phyloP scores from a whole-genome alignment of 2,797 vertebrate species.

The Coranthus polyacanthus region DNA sequence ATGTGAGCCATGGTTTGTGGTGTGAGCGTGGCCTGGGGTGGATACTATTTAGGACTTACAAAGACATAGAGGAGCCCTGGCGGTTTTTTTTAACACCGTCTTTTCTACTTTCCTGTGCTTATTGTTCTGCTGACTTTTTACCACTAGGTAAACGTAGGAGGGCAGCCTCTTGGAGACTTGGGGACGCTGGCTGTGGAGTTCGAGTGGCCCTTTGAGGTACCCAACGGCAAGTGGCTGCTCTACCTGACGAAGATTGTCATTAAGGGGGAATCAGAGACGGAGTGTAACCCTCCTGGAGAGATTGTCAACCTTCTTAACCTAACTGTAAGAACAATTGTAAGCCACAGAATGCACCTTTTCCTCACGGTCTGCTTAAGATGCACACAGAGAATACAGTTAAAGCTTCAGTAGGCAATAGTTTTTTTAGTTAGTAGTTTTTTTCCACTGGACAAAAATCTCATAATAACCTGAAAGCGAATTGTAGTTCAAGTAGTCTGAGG shows the following conservation, averaged over 20 bases:
- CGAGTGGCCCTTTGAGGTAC: constrained; percentile 92
- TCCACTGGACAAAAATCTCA: too few relatives aligned
- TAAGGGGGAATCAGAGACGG: constrained; percentile 73
- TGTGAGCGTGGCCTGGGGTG: constrained; percentile 48
- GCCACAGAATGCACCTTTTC: not conserved
- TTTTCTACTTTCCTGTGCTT: constrained; percentile 8
- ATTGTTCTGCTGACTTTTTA: not conserved
- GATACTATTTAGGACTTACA: constrained; percentile 53
- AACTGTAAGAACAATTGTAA: constrained; percentile 83
- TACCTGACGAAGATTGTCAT: constrained; percentile 91
- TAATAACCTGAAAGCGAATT: too few relatives aligned
- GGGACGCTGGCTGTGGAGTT: constrained; percentile 90
- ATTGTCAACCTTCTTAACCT: constrained; percentile 91
- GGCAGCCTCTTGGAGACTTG: constrained; percentile 83
- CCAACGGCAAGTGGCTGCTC: constrained; percentile 96
- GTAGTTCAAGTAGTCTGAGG: too few relatives aligned
- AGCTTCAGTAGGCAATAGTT: too few relatives aligned
- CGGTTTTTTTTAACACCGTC: constrained; percentile 27
- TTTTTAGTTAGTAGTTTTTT: too few relatives aligned
- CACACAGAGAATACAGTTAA: not conserved
- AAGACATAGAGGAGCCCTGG: constrained; percentile 21
- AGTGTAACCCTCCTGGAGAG: constrained; percentile 85
- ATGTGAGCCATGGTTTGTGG: constrained; percentile 65
- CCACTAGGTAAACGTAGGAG: constrained; percentile 83
- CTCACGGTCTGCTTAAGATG: not conserved